Evolutionary conservation across 2,113 vertebrate genomes (phyloP).

Genomic region (Oncorhynchus nerka): DNA sequence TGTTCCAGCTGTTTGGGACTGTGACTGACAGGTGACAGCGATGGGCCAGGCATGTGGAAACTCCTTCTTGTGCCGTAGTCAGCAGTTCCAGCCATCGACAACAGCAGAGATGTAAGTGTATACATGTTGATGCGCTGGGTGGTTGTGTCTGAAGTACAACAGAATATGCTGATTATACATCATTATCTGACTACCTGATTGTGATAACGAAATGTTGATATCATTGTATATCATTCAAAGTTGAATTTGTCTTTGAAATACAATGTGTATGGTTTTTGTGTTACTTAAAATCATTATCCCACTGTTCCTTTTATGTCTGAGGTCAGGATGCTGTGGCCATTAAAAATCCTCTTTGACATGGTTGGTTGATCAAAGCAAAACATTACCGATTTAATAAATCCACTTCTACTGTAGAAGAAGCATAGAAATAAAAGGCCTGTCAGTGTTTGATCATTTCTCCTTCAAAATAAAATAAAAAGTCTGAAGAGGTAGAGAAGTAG

Average conservation of each 20-base stretch:
- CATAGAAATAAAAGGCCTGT: no score
- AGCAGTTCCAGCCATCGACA: slow-evolving; percentile 3
- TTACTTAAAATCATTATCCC: background rate
- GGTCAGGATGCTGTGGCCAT: background rate
- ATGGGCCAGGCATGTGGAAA: slow-evolving; percentile 13
- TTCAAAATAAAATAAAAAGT: background rate
- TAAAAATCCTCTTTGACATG: background rate
- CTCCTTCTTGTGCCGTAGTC: slow-evolving; percentile 4
- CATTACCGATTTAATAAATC: background rate
- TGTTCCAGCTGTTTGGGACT: background rate
- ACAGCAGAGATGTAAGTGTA: slow-evolving; percentile 1
- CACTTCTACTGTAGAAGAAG: background rate
- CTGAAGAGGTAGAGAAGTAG: background rate
- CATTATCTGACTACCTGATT: background rate
- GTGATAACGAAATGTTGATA: background rate
- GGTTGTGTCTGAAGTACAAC: background rate
- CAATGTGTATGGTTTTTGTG: background rate
- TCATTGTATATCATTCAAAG: background rate
- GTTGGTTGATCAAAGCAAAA: background rate
- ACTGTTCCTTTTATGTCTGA: background rate
- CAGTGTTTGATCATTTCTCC: background rate
- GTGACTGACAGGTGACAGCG: background rate
- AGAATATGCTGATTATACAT: background rate
- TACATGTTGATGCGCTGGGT: background rate
- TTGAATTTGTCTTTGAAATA: background rate